Evolutionary conservation across 2,888 invertebrate genomes (phyloP), one percentile per base, ranked within the genome.

Genomic region (Cactoblastis cactorum): DNA sequence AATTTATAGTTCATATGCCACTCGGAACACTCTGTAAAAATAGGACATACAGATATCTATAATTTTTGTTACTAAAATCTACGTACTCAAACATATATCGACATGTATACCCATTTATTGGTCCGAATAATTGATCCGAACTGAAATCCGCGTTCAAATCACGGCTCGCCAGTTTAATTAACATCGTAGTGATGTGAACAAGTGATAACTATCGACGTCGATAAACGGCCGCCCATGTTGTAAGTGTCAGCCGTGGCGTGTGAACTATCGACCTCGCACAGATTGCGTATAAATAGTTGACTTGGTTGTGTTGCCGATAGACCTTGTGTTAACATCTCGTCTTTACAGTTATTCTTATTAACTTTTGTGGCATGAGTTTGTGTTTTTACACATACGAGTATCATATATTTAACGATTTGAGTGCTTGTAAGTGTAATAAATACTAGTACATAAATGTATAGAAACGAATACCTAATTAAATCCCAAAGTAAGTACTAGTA

Each of bases 221-320:
- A 43, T 28, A 17, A 28, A 14, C 24, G 1, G 28, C 4, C 8
- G 14, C 17, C 9, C 28, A 28, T 28, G 15, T 32, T 9, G 43
- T 28, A 11, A 15, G n/a, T 28, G 43, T 9, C 43, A 17, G 41
- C 24, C 28, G 43, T 17, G 43, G 2, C 43, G 43, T 43, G 43
- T 43, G 43, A 43, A 43, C 43, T 43, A 43, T 43, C 43, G 43
- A 43, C 43, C 43, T 43, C 9, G 43, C 28, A 17, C 43, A 14
- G 43, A 24, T 28, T 43, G 43, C 43, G 14, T 43, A 43, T 43
- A 43, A 43, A 43, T 43, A 43, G 43, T 43, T 43, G 43, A 43
- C 43, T 28, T 28, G 14, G 15, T 28, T 28, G 8, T 11, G 28
- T 24, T 11, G 15, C 28, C 43, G 41, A 41, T 19, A 41, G 22